Evolutionary conservation across 1,140 invertebrate species (phyloP), one percentile per base, ranked within the genome.

Genomic region (Tetramorium simillimum): DNA sequence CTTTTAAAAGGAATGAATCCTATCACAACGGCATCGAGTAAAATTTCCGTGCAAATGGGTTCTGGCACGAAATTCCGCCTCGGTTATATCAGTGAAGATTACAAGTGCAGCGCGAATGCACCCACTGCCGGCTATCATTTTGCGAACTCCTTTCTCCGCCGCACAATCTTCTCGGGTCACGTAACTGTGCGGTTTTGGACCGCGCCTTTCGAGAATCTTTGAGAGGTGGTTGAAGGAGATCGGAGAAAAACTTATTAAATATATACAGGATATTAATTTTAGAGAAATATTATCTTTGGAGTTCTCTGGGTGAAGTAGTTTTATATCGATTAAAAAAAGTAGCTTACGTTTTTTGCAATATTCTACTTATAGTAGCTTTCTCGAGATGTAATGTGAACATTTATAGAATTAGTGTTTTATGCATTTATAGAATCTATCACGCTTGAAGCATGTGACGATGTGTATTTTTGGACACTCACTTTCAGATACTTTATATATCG

Each of bases 61-160:
- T 63, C 85, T 84, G 78, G 75, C 73, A 85, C 46, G 88, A 88
- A 90, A 90, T 87, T 89, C 86, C 49, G 53, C 6, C 56, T 67
- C 80, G 40, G 69, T 89, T 87, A 76, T 76, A 82, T 75, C 53
- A 49, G 63, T n/a, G 51, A 75, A 87, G 72, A 81, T 77, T 89
- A 87, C 77, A 76, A 89, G 85, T 56, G 60, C 56, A 40, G 40
- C 21, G 24, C 62, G 69, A 86, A 62, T 63, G 60, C 53, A 75
- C 24, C 33, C 53, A 24, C 49, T 65, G 84, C 60, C 51, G 65
- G 51, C 67, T 70, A 77, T 90, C 85, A 81, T 88, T 89, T 89
- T 51, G 62, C 73, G 43, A 85, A 40, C 65, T 73, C 37, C 65
- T 87, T 69, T 63, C 63, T 67, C 73, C 46, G 84, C 56, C 63